These are phyloP conservation scores for Fragum fragum DNA, from an alignment of 2,888 invertebrate genomes.

Conservation along the genomic window DNA sequence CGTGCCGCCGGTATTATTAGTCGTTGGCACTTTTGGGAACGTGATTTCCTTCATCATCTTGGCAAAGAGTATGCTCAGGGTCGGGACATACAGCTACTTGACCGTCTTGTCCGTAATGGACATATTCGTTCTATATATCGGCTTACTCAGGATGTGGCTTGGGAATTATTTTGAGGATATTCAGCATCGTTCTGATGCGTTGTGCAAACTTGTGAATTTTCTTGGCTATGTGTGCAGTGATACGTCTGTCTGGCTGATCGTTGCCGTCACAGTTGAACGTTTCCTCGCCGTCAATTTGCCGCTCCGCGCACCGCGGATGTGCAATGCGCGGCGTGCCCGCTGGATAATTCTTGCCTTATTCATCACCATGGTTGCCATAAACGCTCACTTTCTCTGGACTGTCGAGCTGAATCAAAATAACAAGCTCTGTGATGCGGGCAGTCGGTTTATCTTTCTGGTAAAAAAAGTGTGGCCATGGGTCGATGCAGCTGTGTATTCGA, in stretches of 20 bases:
- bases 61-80: constrained; percentile 80
- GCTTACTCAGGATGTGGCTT: constrained; percentile 84
- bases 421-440: constrained; percentile 67
- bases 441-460: constrained; percentile 64
- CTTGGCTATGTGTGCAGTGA: constrained; percentile 84
- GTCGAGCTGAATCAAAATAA: constrained; percentile 65
- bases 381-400: constrained; percentile 84
- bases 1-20: constrained; percentile 82
- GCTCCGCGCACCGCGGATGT: constrained; percentile 81
- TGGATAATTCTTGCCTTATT: constrained; percentile 75
- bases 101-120: constrained; percentile 84
- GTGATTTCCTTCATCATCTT: constrained; percentile 83
- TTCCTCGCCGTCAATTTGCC: constrained; percentile 85
- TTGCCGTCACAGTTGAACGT: constrained; percentile 85
- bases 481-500: constrained; percentile 84
- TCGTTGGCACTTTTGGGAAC: constrained; percentile 86
- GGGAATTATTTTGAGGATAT: constrained; percentile 81
- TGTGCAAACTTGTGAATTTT: constrained; percentile 82
- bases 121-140: constrained; percentile 83
- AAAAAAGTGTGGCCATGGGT: constrained; percentile 85
- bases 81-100: constrained; percentile 85
- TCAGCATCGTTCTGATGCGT: constrained; percentile 74
- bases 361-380: constrained; percentile 75
- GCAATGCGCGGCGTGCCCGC: constrained; percentile 72
- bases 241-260: constrained; percentile 85